Conservation (phyloP, 2,797 vertebrate genomes). For the Amniataba percoides region DNA sequence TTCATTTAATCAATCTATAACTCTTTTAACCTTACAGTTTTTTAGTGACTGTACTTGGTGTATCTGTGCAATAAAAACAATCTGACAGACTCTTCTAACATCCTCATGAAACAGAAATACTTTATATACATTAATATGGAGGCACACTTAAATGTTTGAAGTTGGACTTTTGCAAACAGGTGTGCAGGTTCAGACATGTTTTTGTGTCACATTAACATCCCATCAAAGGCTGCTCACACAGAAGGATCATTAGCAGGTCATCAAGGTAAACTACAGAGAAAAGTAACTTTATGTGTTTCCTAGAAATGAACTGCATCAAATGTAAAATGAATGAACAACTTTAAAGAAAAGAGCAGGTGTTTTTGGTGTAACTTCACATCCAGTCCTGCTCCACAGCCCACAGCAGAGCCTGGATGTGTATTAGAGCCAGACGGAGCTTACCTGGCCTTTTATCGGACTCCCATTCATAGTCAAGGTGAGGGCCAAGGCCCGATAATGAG, state of each 20-base stretch:
- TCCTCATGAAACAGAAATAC: background rate
- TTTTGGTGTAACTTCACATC: background rate
- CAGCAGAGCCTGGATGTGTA: constrained; percentile 66
- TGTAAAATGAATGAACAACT: background rate
- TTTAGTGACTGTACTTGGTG: background rate
- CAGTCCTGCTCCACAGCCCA: background rate
- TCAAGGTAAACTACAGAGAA: background rate
- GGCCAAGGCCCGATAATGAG: constrained; percentile 61
- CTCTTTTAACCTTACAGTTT: background rate
- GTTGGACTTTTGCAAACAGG: background rate
- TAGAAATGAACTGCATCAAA: background rate
- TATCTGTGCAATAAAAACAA: background rate
- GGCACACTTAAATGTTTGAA: background rate
- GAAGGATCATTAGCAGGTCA: too few relatives aligned
- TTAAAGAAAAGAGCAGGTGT: constrained; percentile 1
- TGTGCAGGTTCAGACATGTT: constrained; percentile 18
- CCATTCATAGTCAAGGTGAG: constrained; percentile 77
- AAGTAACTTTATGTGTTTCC: background rate
- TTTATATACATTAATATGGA: fast-evolving
- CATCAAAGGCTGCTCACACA: background rate
- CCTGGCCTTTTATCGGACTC: constrained; percentile 63
- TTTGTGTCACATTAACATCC: background rate
- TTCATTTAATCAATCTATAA: background rate
- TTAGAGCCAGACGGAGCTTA: constrained; percentile 79
- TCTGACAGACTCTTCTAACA: background rate